These are phyloP conservation scores for Gnathonemus longibarbis DNA, from an alignment of 2,113 vertebrate species.

Conservation along the genomic window DNA sequence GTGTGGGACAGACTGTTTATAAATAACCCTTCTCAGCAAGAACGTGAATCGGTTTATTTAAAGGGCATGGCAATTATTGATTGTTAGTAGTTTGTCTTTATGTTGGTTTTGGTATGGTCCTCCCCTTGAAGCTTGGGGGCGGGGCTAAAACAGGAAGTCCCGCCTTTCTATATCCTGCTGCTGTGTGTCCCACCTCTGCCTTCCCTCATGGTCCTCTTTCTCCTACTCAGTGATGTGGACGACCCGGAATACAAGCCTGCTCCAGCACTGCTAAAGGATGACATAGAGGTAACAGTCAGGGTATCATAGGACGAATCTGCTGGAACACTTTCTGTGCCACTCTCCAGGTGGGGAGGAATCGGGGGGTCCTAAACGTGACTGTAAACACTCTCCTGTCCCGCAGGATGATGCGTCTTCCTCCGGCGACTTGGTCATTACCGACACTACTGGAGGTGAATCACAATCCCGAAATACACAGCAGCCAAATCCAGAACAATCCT, in stretches of 20 bases:
- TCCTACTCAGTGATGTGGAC: slow-evolving; percentile 79
- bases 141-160: not conserved
- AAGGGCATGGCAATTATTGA: not conserved
- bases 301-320: not conserved
- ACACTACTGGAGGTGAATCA: slow-evolving; percentile 68
- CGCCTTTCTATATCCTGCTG: not conserved
- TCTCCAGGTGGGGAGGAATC: not conserved
- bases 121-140: not conserved
- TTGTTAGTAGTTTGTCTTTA: not conserved
- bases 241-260: slow-evolving; percentile 97
- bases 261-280: slow-evolving; percentile 91
- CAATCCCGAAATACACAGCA: not conserved
- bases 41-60: not conserved
- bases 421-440: slow-evolving; percentile 87
- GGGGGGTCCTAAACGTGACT: not conserved
- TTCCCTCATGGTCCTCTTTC: slow-evolving; percentile 33
- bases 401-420: slow-evolving; percentile 94
- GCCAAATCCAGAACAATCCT: not conserved
- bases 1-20: not conserved
- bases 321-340: not conserved
- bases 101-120: not conserved
- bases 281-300: slow-evolving; percentile 76
- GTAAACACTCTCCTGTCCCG: slow-evolving; percentile 19
- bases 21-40: not conserved
- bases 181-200: not conserved